Percentiles rank a stretch among this genome's conserved stretches.
phyloP scores from a whole-genome alignment of 2,797 vertebrate genomes.

The Leptodactylus fallax region DNA sequence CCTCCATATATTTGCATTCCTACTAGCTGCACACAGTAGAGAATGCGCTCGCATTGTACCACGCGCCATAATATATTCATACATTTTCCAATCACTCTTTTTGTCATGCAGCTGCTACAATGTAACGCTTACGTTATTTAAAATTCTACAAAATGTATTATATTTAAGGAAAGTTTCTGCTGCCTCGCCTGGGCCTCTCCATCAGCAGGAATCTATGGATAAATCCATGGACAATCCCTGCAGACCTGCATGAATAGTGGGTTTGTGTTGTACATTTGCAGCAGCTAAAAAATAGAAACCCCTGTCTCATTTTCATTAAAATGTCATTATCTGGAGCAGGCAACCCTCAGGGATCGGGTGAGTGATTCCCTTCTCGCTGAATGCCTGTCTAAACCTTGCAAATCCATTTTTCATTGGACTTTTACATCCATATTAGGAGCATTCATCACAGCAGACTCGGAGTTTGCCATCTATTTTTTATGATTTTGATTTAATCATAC shows the following conservation, averaged over 20 bases:
- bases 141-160: background rate
- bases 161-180: background rate
- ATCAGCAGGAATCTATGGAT: conserved; percentile 18
- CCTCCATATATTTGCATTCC: background rate
- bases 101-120: background rate
- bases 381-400: conserved; percentile 71
- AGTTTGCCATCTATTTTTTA: conserved; percentile 71
- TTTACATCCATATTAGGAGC: conserved; percentile 65
- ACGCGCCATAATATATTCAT: background rate
- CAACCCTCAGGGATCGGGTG: conserved; percentile 66
- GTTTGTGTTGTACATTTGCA: conserved; percentile 60
- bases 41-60: background rate
- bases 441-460: conserved; percentile 71
- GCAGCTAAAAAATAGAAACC: conserved; percentile 58
- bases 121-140: background rate
- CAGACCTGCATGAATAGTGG: conserved; percentile 25
- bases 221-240: background rate
- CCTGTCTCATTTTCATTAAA: conserved; percentile 69
- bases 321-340: conserved; percentile 65
- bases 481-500: conserved; percentile 72
- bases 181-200: background rate
- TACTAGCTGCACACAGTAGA: background rate
- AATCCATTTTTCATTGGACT: conserved; percentile 77
- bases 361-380: conserved; percentile 64
- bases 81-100: background rate